phyloP scores from a whole-genome alignment of 2,113 vertebrate genomes.

The Telmatochromis sp. region DNA sequence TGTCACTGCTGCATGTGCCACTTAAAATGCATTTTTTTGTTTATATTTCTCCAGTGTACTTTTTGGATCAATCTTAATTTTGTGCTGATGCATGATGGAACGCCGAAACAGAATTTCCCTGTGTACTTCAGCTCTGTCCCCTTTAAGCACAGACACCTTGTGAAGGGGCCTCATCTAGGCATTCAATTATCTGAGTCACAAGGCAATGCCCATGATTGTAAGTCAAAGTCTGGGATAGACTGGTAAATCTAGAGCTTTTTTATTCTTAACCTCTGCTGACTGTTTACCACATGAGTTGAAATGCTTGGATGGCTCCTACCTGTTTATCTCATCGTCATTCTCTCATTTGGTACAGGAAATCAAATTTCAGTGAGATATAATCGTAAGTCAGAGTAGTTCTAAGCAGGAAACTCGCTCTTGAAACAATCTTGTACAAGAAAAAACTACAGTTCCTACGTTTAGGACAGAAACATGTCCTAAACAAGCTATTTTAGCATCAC shows the following conservation, averaged over 20 bases:
- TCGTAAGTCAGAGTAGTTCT: not conserved
- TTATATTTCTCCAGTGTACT: not conserved
- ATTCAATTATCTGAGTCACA: not conserved
- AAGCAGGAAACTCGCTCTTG: not conserved
- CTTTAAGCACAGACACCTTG: not conserved
- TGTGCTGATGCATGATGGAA: not conserved
- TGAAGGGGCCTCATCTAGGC: not conserved
- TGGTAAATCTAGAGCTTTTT: not conserved
- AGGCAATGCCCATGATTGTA: not conserved
- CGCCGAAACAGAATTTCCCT: not conserved
- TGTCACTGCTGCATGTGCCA: not conserved
- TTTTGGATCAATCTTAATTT: not conserved
- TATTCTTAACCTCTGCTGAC: not conserved
- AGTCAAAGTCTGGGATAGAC: not conserved
- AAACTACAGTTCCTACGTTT: not conserved
- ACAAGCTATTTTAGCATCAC: not conserved
- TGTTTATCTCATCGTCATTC: not conserved
- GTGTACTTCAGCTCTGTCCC: not conserved
- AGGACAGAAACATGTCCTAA: not conserved
- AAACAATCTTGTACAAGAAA: not conserved
- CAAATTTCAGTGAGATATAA: not conserved
- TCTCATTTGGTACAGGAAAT: not conserved
- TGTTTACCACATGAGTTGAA: not conserved
- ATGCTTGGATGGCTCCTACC: not conserved
- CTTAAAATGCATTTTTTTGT: not conserved